Evolutionary conservation across 2,113 vertebrate species (phyloP).

Genomic region (Cheilinus undulatus): DNA sequence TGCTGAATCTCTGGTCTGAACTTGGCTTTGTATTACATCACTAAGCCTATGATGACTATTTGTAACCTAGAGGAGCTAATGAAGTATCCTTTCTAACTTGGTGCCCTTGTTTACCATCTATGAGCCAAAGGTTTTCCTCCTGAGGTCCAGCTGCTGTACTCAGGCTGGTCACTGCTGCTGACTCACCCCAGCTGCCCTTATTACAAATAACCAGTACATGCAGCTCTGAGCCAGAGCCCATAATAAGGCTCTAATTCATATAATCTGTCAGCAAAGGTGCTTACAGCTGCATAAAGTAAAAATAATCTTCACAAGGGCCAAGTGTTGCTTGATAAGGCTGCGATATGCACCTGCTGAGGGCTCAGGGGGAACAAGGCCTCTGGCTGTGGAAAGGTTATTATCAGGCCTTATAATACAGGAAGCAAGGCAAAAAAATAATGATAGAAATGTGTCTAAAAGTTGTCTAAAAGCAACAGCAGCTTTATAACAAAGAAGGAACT

Average conservation of each 20-base stretch:
- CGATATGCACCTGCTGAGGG: conserved; percentile 46
- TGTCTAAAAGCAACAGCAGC: neutral
- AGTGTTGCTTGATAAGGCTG: conserved; percentile 46
- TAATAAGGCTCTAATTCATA: conserved; percentile 81
- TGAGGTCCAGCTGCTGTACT: conserved; percentile 70
- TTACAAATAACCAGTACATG: conserved; percentile 78
- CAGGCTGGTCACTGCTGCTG: conserved; percentile 70
- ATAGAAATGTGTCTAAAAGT: neutral
- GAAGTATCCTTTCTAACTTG: conserved; percentile 27
- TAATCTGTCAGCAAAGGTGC: conserved; percentile 80
- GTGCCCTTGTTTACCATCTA: conserved; percentile 54
- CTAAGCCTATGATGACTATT: conserved; percentile 1
- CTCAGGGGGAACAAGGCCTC: conserved; percentile 6
- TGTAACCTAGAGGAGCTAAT: neutral
- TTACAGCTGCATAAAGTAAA: conserved; percentile 75
- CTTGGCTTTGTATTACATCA: conserved; percentile 18
- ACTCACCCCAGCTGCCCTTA: conserved; percentile 80
- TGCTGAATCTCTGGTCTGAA: no score
- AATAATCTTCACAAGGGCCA: conserved; percentile 71
- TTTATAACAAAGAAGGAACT: neutral
- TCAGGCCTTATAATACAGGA: neutral
- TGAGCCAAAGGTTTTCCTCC: conserved; percentile 60
- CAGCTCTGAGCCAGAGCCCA: conserved; percentile 71
- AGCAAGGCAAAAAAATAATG: no score
- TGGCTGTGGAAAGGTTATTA: conserved; percentile 15